Conservation (phyloP, 2,888 invertebrate species). For the Zelleria hepariella region DNA sequence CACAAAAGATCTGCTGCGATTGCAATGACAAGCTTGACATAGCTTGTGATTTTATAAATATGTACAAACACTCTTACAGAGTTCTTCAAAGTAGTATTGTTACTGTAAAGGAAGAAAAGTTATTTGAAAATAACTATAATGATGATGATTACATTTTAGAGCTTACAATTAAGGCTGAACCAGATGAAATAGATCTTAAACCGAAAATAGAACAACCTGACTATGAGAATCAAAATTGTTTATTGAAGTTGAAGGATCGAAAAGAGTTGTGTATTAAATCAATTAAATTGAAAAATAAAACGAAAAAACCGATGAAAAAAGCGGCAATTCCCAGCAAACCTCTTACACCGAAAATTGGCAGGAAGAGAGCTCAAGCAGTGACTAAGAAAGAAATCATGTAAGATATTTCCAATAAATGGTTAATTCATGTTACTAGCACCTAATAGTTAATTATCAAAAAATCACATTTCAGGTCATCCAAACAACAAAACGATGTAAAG, state of each 20-base stretch:
- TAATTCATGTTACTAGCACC: no score
- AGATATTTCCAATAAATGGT: no score
- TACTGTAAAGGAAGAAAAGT: constrained; percentile 33
- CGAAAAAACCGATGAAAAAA: no score
- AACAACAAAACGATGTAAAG: no score
- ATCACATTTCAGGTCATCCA: no score
- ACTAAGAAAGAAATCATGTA: no score
- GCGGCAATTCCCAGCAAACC: no score
- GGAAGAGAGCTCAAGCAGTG: no score
- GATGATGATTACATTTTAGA: constrained; percentile 16
- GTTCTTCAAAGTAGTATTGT: constrained; percentile 36
- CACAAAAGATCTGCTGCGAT: constrained; percentile 40
- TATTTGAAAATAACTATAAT: constrained; percentile 13
- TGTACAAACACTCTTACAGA: constrained; percentile 38
- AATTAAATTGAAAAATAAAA: no score
- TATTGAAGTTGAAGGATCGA: constrained; percentile 13
- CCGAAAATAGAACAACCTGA: constrained; percentile 23
- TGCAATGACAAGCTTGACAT: constrained; percentile 40
- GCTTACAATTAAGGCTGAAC: no score
- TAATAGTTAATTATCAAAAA: constrained; percentile 21
- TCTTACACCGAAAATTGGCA: no score
- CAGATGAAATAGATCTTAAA: constrained; percentile 23
- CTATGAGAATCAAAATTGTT: constrained; percentile 18
- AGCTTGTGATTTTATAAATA: constrained; percentile 38
- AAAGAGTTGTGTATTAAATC: no score